phyloP scores from a whole-genome alignment of 1,140 invertebrate species.

The Ectropis grisescens region DNA sequence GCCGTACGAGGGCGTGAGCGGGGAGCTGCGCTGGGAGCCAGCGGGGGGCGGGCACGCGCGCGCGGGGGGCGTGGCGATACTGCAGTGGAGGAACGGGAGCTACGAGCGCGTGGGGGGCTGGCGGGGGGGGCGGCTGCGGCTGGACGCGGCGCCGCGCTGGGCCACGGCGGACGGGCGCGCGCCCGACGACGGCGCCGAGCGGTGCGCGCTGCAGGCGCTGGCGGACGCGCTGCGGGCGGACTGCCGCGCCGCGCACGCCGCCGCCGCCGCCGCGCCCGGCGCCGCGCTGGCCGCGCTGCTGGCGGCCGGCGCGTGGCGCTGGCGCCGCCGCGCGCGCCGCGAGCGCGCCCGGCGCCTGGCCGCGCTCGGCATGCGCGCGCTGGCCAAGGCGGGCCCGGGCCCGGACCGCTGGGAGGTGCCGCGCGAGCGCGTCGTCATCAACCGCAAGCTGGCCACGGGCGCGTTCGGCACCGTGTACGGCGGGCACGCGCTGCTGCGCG shows the following conservation, averaged over 20 bases:
- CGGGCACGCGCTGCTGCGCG: conserved; percentile 73
- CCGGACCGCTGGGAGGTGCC: conserved; percentile 90
- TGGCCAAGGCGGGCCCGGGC: conserved; percentile 11
- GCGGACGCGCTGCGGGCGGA: neutral
- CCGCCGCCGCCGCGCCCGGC: conserved; percentile 72
- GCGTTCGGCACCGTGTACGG: conserved; percentile 80
- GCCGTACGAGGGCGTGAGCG: conserved; percentile 6
- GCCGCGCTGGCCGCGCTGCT: conserved; percentile 69
- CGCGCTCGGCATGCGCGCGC: conserved; percentile 80
- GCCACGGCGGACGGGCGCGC: neutral
- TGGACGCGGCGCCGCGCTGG: neutral
- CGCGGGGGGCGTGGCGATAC: conserved; percentile 12
- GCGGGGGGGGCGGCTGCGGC: conserved; percentile 71
- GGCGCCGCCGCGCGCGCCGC: conserved; percentile 88
- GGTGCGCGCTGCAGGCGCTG: neutral
- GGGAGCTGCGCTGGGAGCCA: conserved; percentile 8
- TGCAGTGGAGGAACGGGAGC: conserved; percentile 15
- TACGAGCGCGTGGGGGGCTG: conserved; percentile 39
- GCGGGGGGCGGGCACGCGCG: conserved; percentile 8
- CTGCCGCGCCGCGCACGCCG: conserved; percentile 77
- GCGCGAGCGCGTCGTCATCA: conserved; percentile 85
- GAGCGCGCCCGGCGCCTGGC: conserved; percentile 93
- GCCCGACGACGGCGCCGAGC: neutral
- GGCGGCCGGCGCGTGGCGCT: conserved; percentile 78
- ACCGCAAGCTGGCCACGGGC: conserved; percentile 89